These are phyloP conservation scores for Trichonephila inaurata DNA, from an alignment of 1,140 invertebrate genomes.

Conservation along the genomic window DNA sequence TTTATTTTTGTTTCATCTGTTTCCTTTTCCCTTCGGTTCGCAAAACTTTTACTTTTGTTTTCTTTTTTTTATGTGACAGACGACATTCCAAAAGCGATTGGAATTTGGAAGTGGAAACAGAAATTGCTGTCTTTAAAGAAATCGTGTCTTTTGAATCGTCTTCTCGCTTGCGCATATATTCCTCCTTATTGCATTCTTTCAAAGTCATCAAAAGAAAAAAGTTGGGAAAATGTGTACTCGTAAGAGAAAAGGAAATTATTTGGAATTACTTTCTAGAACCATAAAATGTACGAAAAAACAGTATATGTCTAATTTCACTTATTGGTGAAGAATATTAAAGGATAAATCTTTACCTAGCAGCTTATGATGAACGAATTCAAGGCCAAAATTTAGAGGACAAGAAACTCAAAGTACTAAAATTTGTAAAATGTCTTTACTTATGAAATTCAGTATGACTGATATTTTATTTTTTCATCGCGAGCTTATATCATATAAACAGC, in stretches of 20 bases:
- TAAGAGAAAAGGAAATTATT: conserved; percentile 2
- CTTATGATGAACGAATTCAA: no score
- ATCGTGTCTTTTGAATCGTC: conserved; percentile 14
- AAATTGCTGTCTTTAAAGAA: conserved; percentile 42
- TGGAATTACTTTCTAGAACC: background rate
- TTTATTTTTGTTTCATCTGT: background rate
- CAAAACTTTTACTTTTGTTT: background rate
- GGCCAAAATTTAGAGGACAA: no score
- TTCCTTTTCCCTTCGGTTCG: background rate
- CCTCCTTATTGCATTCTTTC: conserved; percentile 51
- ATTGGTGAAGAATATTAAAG: no score
- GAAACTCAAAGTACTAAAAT: no score
- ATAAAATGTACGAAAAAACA: background rate
- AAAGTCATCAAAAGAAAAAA: background rate
- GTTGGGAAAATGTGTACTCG: no score
- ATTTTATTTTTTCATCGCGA: no score
- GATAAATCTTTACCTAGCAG: no score
- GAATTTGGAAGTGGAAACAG: conserved; percentile 41
- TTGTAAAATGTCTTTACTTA: no score
- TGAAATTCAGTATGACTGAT: no score
- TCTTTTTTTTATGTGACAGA: conserved; percentile 18
- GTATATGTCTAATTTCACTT: background rate
- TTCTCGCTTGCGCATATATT: background rate
- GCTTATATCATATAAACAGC: no score
- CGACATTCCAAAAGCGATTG: conserved; percentile 19